Percentiles rank a stretch among this genome's conserved stretches.
These are phyloP conservation scores for Numida meleagris DNA, from an alignment of 2,113 vertebrate genomes.

Conservation along the genomic window DNA sequence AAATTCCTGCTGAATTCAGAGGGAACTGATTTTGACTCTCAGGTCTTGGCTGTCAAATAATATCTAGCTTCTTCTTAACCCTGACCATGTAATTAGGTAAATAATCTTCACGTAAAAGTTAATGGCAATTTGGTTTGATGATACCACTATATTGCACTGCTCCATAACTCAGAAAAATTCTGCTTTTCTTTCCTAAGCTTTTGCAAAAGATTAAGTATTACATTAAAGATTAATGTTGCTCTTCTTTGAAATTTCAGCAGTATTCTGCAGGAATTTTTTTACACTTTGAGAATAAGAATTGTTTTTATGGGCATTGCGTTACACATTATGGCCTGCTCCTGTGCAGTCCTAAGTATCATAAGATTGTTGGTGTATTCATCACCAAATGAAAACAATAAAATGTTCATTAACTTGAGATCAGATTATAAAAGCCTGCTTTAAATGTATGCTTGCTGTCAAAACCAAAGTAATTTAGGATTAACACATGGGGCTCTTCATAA, in stretches of 20 bases:
- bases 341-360: background rate
- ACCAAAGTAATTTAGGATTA: background rate
- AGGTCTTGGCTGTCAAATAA: background rate
- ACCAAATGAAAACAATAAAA: background rate
- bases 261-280: background rate
- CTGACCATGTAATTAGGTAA: background rate
- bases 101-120: background rate
- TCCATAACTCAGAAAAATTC: background rate
- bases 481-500: background rate
- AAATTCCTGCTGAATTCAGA: background rate
- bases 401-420: background rate
- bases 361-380: background rate
- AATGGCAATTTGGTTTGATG: background rate
- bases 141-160: background rate
- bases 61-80: background rate
- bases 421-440: background rate
- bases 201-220: background rate
- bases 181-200: background rate
- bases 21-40: background rate
- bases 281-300: background rate
- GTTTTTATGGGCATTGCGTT: background rate
- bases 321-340: background rate
- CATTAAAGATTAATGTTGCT: background rate
- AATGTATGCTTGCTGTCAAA: background rate
- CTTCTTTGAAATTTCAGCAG: background rate